Evolutionary conservation across 2,888 invertebrate species (phyloP).

Genomic region (Elgonia sp.): DNA sequence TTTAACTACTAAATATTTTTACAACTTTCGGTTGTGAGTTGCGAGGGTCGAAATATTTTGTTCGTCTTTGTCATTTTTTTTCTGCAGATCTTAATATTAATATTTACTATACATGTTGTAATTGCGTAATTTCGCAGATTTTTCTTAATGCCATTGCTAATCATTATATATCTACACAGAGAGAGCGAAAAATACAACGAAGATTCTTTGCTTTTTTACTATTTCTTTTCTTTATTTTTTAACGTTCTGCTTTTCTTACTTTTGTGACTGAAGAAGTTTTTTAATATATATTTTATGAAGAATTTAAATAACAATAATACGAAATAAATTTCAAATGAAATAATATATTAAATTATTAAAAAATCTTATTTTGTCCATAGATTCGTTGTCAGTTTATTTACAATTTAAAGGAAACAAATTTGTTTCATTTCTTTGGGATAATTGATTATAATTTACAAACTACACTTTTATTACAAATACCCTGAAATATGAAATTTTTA

Average conservation of each 20-base stretch:
- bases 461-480: slow-evolving; percentile 65
- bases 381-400: slow-evolving; percentile 70
- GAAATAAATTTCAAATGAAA: background rate
- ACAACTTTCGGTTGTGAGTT: slow-evolving; percentile 55
- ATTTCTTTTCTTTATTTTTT: background rate
- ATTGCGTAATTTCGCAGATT: slow-evolving; percentile 40
- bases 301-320: too few species aligned
- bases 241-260: background rate
- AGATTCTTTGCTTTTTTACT: background rate
- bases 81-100: slow-evolving; percentile 7
- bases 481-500: slow-evolving; percentile 56
- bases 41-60: slow-evolving; percentile 55
- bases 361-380: slow-evolving; percentile 8
- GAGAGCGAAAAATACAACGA: slow-evolving; percentile 59
- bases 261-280: background rate
- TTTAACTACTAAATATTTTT: slow-evolving; percentile 61
- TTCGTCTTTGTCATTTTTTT: background rate
- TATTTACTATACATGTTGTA: slow-evolving; percentile 55
- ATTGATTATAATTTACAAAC: slow-evolving; percentile 44
- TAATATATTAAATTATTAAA: background rate
- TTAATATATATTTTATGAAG: too few species aligned
- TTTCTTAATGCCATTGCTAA: slow-evolving; percentile 55
- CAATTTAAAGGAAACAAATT: slow-evolving; percentile 39
- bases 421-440: background rate
- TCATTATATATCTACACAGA: slow-evolving; percentile 64